Evolutionary conservation across 2,888 invertebrate species (phyloP).

Genomic region (Lepas anatifera): DNA sequence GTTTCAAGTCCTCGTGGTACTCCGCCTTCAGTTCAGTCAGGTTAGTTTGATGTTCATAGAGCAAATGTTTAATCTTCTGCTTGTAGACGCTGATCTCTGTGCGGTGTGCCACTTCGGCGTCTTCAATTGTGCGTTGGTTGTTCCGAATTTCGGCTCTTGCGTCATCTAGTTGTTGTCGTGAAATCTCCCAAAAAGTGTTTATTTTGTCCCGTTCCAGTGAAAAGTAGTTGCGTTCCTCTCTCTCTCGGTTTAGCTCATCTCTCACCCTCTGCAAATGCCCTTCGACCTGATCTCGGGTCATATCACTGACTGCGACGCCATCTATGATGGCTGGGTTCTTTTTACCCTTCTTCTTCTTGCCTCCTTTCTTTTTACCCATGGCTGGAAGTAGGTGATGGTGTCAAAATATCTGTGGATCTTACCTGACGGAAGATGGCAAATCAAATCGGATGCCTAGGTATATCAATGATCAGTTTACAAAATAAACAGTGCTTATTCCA

Average conservation of each 20-base stretch:
- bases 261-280: constrained; percentile 49
- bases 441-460: too few species aligned
- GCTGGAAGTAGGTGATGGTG: too few species aligned
- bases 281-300: constrained; percentile 86
- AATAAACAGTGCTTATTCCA: too few species aligned
- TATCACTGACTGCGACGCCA: constrained; percentile 81
- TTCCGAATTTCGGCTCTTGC: too few species aligned
- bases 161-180: constrained; percentile 52
- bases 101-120: constrained; percentile 73
- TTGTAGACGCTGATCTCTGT: constrained; percentile 75
- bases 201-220: constrained; percentile 90
- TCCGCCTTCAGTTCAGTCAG: constrained; percentile 65
- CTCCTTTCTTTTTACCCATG: constrained; percentile 30
- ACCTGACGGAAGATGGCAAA: too few species aligned
- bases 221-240: constrained; percentile 90
- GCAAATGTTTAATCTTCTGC: constrained; percentile 83
- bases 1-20: constrained; percentile 16
- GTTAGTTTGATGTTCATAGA: constrained; percentile 80
- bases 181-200: constrained; percentile 91
- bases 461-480: too few species aligned
- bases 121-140: constrained; percentile 77
- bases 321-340: constrained; percentile 33
- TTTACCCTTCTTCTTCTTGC: constrained; percentile 28
- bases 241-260: constrained; percentile 74
- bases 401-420: too few species aligned